phyloP scores from a whole-genome alignment of 2,113 vertebrate genomes.

The Pithys albifrons region DNA sequence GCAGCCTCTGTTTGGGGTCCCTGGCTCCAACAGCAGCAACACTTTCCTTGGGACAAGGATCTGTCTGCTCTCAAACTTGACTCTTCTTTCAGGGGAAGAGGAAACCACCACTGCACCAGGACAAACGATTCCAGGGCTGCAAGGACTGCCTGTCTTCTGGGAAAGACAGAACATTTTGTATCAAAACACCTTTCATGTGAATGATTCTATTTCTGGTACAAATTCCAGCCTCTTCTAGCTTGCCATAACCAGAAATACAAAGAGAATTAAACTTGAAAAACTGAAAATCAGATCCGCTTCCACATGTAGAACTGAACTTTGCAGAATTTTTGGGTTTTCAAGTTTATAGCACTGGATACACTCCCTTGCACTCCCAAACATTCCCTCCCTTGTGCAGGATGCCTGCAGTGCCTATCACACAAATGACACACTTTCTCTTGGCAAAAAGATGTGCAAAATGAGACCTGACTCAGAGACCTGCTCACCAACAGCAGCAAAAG shows the following conservation, averaged over 20 bases:
- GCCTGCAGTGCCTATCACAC: not conserved
- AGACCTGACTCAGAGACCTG: not conserved
- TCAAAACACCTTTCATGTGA: not conserved
- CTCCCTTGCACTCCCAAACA: not conserved
- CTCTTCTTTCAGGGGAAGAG: not conserved
- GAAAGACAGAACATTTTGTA: not conserved
- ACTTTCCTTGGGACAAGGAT: conserved; percentile 11
- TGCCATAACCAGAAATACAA: not conserved
- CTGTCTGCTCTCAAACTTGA: conserved; percentile 14
- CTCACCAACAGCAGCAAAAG: not conserved
- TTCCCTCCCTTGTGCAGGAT: not conserved
- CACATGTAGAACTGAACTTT: not conserved
- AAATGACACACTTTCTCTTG: not conserved
- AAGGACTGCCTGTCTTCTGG: not conserved
- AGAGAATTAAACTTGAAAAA: not conserved
- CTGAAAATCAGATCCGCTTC: not conserved
- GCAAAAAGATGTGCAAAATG: not conserved
- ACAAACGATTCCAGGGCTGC: not conserved
- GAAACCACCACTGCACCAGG: not conserved
- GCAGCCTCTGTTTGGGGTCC: conserved; percentile 10
- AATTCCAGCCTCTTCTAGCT: not conserved
- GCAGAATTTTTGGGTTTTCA: not conserved
- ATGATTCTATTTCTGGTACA: not conserved
- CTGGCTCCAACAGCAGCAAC: not conserved
- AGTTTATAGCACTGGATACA: not conserved